These are phyloP conservation scores for Gryllus longicercus DNA, from an alignment of 2,888 invertebrate genomes.

Conservation along the genomic window DNA sequence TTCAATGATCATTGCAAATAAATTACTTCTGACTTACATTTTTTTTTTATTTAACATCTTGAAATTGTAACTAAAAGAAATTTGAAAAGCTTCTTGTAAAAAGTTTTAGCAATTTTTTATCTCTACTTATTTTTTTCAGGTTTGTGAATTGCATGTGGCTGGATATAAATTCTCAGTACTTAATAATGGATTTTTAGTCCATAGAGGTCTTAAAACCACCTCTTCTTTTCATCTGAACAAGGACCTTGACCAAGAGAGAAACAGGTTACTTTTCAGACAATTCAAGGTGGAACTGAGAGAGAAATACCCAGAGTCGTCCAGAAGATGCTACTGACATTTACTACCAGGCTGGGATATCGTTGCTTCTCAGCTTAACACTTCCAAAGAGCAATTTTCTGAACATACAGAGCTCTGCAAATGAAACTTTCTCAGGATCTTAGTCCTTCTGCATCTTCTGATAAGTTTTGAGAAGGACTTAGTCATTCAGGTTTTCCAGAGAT, in stretches of 20 bases:
- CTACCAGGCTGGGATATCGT: not conserved
- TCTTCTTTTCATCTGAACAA: conserved; percentile 50
- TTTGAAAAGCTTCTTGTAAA: no score
- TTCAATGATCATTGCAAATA: no score
- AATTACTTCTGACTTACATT: no score
- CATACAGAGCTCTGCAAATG: not conserved
- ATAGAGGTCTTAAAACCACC: conserved; percentile 52
- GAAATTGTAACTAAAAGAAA: no score
- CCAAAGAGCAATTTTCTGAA: conserved; percentile 18
- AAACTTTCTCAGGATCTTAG: no score
- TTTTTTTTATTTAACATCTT: no score
- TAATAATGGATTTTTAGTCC: conserved; percentile 54
- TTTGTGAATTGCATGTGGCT: conserved; percentile 55
- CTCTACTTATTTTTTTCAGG: conserved; percentile 43
- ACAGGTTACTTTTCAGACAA: conserved; percentile 51
- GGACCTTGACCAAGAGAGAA: conserved; percentile 50
- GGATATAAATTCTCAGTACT: conserved; percentile 54
- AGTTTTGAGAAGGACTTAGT: no score
- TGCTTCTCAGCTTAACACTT: not conserved
- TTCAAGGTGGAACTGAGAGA: conserved; percentile 54
- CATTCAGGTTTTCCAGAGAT: no score
- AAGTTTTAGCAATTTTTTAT: not conserved
- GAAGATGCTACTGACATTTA: conserved; percentile 48
- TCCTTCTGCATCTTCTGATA: no score
- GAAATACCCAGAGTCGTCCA: conserved; percentile 51